Evolutionary conservation across 1,140 invertebrate species (phyloP).

Genomic region (Acromyrmex echinatior): DNA sequence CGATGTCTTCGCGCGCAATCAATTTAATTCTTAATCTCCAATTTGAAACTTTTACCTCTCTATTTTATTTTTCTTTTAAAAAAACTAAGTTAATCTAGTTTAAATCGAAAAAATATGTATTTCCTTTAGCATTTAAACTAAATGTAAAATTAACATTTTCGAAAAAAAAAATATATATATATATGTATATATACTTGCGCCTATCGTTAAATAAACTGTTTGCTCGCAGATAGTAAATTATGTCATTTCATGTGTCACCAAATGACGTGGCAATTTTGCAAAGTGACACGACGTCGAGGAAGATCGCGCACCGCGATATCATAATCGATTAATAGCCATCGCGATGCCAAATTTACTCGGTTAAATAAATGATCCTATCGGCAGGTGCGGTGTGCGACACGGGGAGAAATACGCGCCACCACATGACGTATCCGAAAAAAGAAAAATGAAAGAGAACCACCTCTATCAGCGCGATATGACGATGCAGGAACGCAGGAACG

Average conservation of each 20-base stretch:
- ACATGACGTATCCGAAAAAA: not conserved
- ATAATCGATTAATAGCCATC: slow-evolving; percentile 49
- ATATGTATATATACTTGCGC: not conserved
- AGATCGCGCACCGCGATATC: slow-evolving; percentile 33
- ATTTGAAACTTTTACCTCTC: not conserved
- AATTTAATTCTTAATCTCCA: not conserved
- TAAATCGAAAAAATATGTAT: not conserved
- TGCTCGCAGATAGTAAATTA: slow-evolving; percentile 23
- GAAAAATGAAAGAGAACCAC: slow-evolving; percentile 43
- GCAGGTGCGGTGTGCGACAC: slow-evolving; percentile 34
- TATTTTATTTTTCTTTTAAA: not conserved
- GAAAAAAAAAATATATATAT: not conserved
- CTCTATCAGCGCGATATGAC: slow-evolving; percentile 45
- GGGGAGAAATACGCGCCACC: slow-evolving; percentile 25
- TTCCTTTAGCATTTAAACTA: not conserved
- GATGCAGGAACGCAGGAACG: slow-evolving; percentile 40
- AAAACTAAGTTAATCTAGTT: too few species aligned
- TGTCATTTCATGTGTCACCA: slow-evolving; percentile 27
- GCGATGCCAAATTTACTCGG: slow-evolving; percentile 43
- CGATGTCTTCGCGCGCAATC: not conserved
- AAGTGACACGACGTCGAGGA: not conserved
- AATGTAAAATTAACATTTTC: not conserved
- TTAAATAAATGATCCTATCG: slow-evolving; percentile 52
- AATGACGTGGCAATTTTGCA: slow-evolving; percentile 11
- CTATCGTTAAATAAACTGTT: slow-evolving; percentile 16